These are phyloP conservation scores for Aricia artaxerxes DNA, from an alignment of 2,888 invertebrate species.

Conservation along the genomic window DNA sequence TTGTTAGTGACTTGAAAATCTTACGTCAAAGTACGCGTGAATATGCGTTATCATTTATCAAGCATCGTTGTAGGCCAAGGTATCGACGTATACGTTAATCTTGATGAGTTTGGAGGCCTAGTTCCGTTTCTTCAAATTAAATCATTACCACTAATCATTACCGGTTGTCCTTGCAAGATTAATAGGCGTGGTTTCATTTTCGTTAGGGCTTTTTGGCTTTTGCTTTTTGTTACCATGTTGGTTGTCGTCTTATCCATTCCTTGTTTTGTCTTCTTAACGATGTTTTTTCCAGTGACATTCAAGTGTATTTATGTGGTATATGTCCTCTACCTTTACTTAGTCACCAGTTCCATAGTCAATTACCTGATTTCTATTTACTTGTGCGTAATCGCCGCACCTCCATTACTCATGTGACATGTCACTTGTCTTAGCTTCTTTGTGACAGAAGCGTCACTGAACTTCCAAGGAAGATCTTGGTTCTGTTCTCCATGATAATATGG, in stretches of 20 bases:
- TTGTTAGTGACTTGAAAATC: background rate
- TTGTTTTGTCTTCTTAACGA: background rate
- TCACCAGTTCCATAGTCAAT: conserved; percentile 16
- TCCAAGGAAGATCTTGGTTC: background rate
- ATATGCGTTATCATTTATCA: conserved; percentile 3
- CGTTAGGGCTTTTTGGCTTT: background rate
- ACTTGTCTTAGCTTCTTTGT: background rate
- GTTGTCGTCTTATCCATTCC: background rate
- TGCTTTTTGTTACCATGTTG: background rate
- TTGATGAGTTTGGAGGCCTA: conserved; percentile 11
- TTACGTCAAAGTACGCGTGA: conserved; percentile 11
- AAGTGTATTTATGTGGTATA: background rate
- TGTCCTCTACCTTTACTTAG: background rate
- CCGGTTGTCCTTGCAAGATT: background rate
- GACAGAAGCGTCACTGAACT: background rate
- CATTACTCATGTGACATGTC: background rate
- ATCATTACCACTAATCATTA: background rate
- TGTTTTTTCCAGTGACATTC: background rate
- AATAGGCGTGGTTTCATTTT: background rate
- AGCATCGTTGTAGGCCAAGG: conserved; percentile 14
- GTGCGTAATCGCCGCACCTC: conserved; percentile 23
- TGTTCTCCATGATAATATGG: background rate
- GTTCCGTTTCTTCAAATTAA: background rate
- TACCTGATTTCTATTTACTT: conserved; percentile 19
- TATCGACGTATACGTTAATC: conserved; percentile 5